Base-by-base conservation (phyloP, 1,140 invertebrate species). In the Lepidurus packardi region DNA sequence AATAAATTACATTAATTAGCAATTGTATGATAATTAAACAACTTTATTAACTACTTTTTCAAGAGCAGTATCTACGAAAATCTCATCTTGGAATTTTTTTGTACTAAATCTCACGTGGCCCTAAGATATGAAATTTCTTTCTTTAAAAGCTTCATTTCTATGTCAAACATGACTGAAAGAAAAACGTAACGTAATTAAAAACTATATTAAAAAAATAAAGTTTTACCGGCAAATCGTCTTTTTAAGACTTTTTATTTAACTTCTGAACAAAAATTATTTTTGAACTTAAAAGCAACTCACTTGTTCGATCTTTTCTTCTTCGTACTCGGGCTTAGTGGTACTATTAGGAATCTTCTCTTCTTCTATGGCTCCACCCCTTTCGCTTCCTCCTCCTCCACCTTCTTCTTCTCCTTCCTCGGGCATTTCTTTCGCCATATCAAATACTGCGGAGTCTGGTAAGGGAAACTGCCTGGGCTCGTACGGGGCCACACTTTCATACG, bases 391-490 rank as follows among this genome's bases (percentile, higher is more conserved):
- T 41, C n/a, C 44, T 7, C 43, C 65, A 21, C 47, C 65, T 73
- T 83, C 82, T 53, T 84, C 83, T 1, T 85, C 85, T 82, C 90
- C 88, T 45, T 89, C 89, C 24, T 88, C 87, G 0, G 90, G 90
- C 90, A 91, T 91, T 43, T 86, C 88, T 80, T 88, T 85, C 78
- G 91, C 82, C 91, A 94, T 92, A 80, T 88, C 88, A 77, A 89
- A 86, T 82, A 91, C 93, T 7, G 87, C 86, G 43, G 90, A 88
- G 47, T 94, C 92, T 1, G 85, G 82, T 34, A 95, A 84, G 7
- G 93, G 94, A 85, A 94, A 96, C 75, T 84, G 84, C 81, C 93
- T 87, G 8, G 88, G 88, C 21, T 92, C 90, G 84, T 91, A 95
- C 21, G 93, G 93, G 80, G 87, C 82, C 0, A 84, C 77, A 21